A percentile compares a stretch with the other conserved stretches of the same genome.
phyloP scores from a whole-genome alignment of 1,140 invertebrate genomes.

The Drosophila simulans region DNA sequence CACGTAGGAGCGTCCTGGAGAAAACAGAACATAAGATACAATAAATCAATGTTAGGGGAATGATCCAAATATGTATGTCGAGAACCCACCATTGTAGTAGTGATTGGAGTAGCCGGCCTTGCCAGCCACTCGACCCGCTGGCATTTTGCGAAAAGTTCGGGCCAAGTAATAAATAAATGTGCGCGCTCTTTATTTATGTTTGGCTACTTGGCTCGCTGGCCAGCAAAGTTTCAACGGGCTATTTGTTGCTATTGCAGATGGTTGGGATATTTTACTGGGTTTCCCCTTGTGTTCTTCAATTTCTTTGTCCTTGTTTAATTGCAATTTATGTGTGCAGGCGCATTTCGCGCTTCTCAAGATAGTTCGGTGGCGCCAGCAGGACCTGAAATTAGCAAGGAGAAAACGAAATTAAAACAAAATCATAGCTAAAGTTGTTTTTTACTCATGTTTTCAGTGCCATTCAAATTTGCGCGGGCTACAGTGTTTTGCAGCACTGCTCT shows the following conservation, averaged over 20 bases:
- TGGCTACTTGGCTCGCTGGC: constrained; percentile 21
- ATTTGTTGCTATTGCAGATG: constrained; percentile 4
- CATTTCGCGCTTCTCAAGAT: not conserved
- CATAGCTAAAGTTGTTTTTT: not conserved
- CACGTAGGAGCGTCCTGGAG: constrained; percentile 89
- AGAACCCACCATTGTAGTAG: constrained; percentile 87
- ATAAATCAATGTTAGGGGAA: too few species aligned
- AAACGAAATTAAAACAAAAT: not conserved
- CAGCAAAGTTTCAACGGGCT: constrained; percentile 21
- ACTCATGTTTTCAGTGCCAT: not conserved
- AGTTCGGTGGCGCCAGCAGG: constrained; percentile 10
- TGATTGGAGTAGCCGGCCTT: constrained; percentile 90
- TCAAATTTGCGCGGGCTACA: not conserved
- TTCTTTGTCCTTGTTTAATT: constrained; percentile 39
- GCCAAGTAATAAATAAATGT: constrained; percentile 19
- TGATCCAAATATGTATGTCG: too few species aligned
- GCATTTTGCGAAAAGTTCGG: constrained; percentile 62
- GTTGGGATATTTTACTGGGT: not conserved
- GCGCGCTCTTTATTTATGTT: not conserved
- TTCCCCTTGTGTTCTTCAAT: not conserved
- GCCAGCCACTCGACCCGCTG: constrained; percentile 88
- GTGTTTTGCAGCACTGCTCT: not conserved
- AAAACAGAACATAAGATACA: not conserved
- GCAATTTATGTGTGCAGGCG: constrained; percentile 44
- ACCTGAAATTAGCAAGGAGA: not conserved